Evolutionary conservation across 30 jellyfish, hydroid and myxozoan species (phyloP), one percentile per base, ranked within the genome.

Genomic region (Cassiopea xamachana): DNA sequence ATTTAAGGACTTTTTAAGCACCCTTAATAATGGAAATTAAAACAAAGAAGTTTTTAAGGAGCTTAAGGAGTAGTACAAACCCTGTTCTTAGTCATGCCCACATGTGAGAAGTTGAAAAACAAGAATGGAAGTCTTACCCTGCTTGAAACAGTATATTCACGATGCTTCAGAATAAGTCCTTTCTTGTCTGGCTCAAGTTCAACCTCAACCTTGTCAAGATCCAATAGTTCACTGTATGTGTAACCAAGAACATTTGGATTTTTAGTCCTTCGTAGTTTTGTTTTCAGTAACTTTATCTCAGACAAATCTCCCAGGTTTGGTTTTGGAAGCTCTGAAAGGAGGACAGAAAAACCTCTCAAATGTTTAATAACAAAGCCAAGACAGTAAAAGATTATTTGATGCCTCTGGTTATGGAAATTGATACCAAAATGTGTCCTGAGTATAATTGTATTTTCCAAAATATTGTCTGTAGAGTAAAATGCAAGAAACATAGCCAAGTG

Each of bases 141-240:
- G 73, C 98, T 94, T 48, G 96, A 83, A 17, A 94, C 97, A 39
- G 97, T 90, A 92, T 94, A 94, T 58, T 90, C 98, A 19, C 98
- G 86, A 85, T 94, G 97, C 62, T 94, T 94, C 45, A 94, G 86
- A 45, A 94, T 85, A 64, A 94, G 87, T 45, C 98, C 98, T 87
- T 94, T 94, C 90, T 91, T 90, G 81, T 94, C 98, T 80, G 98
- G 97, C 77, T 94, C 97, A 19, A 94, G 88, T 77, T 94, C 98
- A 15, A 94, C 96, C 59, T 90, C 97, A 2, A 94, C 89, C 71
- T 70, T 74, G 85, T 94, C 98, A 60, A 79, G 87, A 4, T 94
- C 98, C 48, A 62, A 47, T 83, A 90, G 55, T 14, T 90, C 97
- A 46, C 44, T 51, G 72, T 90, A 84, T 6, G 90, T 49, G 69